Conservation (phyloP, 2,797 vertebrate species). For the Hoplostethus mediterraneus region DNA sequence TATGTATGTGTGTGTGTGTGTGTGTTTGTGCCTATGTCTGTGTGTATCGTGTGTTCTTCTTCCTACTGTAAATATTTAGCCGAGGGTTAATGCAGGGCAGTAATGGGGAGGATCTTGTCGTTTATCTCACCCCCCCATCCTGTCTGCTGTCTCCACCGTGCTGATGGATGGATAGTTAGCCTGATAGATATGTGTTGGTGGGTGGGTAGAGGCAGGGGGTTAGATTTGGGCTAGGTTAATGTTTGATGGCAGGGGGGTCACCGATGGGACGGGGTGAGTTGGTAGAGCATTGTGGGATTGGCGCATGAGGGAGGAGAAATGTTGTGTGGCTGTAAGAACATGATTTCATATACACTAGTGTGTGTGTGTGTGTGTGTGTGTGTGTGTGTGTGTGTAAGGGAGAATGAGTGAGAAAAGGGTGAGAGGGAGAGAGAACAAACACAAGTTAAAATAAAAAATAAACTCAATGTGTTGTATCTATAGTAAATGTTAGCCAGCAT, state of each 20-base stretch:
- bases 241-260: slow-evolving; percentile 77
- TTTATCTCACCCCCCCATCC: slow-evolving; percentile 60
- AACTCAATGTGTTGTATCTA: no score
- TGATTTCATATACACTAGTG: slow-evolving; percentile 42
- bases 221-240: slow-evolving; percentile 82
- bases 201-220: slow-evolving; percentile 64
- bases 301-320: slow-evolving; percentile 50
- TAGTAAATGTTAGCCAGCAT: no score
- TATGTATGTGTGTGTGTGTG: slow-evolving; percentile 8
- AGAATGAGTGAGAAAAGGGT: not conserved
- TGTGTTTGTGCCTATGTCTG: not conserved
- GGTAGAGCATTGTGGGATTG: slow-evolving; percentile 17
- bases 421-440: not conserved
- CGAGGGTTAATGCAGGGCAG: slow-evolving; percentile 83
- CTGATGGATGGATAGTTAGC: slow-evolving; percentile 78
- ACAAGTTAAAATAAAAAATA: not conserved
- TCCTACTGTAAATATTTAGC: slow-evolving; percentile 88
- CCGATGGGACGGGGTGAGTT: slow-evolving; percentile 58
- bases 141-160: slow-evolving; percentile 59
- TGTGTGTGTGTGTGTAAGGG: not conserved
- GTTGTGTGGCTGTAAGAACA: slow-evolving; percentile 12
- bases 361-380: slow-evolving; percentile 7
- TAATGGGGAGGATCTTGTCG: slow-evolving; percentile 74
- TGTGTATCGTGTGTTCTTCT: slow-evolving; percentile 49
- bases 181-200: slow-evolving; percentile 75